These are phyloP conservation scores for Muscina levida DNA, from an alignment of 2,888 invertebrate genomes.

Conservation along the genomic window DNA sequence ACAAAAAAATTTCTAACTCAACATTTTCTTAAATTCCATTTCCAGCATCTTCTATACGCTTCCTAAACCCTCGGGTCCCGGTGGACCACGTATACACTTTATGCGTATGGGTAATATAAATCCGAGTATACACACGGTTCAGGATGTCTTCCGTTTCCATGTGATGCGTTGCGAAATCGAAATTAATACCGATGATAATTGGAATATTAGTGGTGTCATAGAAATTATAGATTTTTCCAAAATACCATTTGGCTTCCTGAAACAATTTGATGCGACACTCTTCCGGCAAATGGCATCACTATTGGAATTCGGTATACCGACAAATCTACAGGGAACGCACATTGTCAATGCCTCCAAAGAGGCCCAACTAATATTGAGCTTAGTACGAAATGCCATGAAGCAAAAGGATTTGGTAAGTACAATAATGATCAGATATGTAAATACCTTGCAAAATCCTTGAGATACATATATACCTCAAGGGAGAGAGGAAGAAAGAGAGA, in stretches of 20 bases:
- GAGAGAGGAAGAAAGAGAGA: not conserved
- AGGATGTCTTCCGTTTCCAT: conserved; percentile 75
- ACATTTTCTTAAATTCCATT: too few relatives aligned
- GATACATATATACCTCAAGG: too few relatives aligned
- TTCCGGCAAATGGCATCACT: conserved; percentile 75
- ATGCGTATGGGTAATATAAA: conserved; percentile 80
- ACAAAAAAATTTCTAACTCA: too few relatives aligned
- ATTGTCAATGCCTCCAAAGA: conserved; percentile 75
- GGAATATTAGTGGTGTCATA: conserved; percentile 81
- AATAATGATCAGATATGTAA: too few relatives aligned
- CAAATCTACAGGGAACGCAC: conserved; percentile 74
- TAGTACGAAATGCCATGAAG: conserved; percentile 75
- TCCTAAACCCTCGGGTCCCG: conserved; percentile 77
- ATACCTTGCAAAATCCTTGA: too few relatives aligned
- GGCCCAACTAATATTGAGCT: conserved; percentile 72
- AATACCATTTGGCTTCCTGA: conserved; percentile 73
- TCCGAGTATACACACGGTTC: conserved; percentile 72
- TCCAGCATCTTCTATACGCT: conserved; percentile 74
- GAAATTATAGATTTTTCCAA: conserved; percentile 82
- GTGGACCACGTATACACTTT: conserved; percentile 81
- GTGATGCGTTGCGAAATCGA: conserved; percentile 75
- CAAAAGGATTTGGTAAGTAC: conserved; percentile 75
- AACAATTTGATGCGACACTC: conserved; percentile 73
- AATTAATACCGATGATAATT: conserved; percentile 81
- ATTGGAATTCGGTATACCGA: conserved; percentile 73